Percentiles rank a stretch among this genome's conserved stretches.
These are phyloP conservation scores for Dendrolimus pini DNA, from an alignment of 2,888 invertebrate species.

Conservation along the genomic window DNA sequence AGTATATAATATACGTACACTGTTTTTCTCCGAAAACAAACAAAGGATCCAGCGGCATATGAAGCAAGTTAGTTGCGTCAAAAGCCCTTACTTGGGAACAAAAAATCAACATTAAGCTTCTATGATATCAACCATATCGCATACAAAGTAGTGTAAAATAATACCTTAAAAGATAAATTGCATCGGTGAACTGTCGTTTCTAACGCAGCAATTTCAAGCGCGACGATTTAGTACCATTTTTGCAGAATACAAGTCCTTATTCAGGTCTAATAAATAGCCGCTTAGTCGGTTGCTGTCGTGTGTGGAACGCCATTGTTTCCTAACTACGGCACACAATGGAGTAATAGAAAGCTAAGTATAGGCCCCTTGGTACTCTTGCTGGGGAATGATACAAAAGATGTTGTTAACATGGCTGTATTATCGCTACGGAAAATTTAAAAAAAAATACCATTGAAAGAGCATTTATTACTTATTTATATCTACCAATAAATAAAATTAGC, in stretches of 20 bases:
- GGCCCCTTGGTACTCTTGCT: conserved; percentile 6
- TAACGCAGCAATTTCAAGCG: conserved; percentile 29
- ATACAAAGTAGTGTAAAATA: background rate
- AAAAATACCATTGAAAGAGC: too few species aligned
- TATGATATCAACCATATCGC: background rate
- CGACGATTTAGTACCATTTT: conserved; percentile 19
- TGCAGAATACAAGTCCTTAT: conserved; percentile 31
- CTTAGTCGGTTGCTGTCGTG: conserved; percentile 30
- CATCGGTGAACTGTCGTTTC: background rate
- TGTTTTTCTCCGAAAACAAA: too few species aligned
- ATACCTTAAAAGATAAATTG: background rate
- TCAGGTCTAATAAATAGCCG: conserved; percentile 44
- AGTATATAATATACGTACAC: too few species aligned
- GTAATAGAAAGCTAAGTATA: conserved; percentile 12
- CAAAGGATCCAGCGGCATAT: too few species aligned
- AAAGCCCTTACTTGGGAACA: too few species aligned
- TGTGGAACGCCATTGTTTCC: conserved; percentile 47
- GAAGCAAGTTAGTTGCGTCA: too few species aligned
- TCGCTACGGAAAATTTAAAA: too few species aligned
- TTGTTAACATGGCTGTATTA: background rate
- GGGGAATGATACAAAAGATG: conserved; percentile 5
- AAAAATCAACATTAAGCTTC: too few species aligned
- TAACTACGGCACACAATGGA: conserved; percentile 43
- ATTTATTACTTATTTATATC: too few species aligned
- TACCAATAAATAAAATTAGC: too few species aligned